Evolutionary conservation across 2,113 vertebrate genomes (phyloP), one percentile per base, ranked within the genome.

Genomic region (Crotalus horridus): DNA sequence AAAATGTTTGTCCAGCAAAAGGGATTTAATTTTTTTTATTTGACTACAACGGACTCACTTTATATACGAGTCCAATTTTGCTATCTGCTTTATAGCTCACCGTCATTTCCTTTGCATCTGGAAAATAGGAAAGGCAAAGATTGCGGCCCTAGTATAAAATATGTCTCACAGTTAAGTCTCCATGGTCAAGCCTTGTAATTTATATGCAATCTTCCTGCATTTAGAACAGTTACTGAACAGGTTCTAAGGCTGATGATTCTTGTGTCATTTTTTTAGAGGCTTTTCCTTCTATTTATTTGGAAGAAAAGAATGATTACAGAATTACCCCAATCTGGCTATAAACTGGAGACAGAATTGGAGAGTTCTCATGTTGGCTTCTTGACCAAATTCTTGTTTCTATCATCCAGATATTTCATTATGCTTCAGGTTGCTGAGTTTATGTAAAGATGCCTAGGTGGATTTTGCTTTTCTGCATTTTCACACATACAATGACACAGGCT

Each of bases 321-420:
- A 94, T 95, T 96, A 54, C 94, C 95, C n/a, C 92, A 93, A 51
- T 93, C 94, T 90, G 93, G 92, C 61, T 98, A 97, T 88, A 97
- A 96, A 91, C 90, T 95, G 51, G 96, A 97, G 61, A 94, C 97
- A 21, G 92, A 96, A 85, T 94, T 97, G 97, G 96, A 91, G 97
- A 98, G 94, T 95, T 97, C 33, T 95, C 96, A 5, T 96, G 96
- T 10, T 95, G 96, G 24, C 97, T 98, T 90, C 96, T 98, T 97
- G 98, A 98, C 91, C 98, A 98, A 88, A 95, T 98, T 1, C 96
- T 97, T 39, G 89, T 98, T 46, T 94, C 98, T 91, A 97, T 98
- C 93, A 97, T 95, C 90, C 97, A 98, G 97, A 24, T 20, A 54
- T 85, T 88, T 69, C 21, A 81, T 81, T 39, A 43, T 39, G 23